phyloP scores from a whole-genome alignment of 2,888 invertebrate species.

The Pachliopta kotzebuea region DNA sequence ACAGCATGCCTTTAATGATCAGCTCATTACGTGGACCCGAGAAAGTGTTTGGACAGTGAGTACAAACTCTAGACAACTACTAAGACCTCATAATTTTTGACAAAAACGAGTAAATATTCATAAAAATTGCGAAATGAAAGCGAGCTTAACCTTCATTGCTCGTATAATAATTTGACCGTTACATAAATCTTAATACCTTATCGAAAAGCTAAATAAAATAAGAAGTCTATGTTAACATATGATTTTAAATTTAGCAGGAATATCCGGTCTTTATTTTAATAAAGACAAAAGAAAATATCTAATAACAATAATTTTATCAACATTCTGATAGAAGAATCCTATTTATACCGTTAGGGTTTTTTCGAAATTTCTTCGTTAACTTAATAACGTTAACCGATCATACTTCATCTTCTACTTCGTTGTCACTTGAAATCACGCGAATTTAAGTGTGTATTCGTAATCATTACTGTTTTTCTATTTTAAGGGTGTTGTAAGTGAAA shows the following conservation, averaged over 20 bases:
- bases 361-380: too few relatives aligned
- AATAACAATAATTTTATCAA: too few relatives aligned
- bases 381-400: too few relatives aligned
- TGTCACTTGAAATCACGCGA: too few relatives aligned
- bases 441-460: too few relatives aligned
- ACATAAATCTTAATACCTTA: neutral
- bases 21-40: slow-evolving; percentile 20
- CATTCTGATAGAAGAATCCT: too few relatives aligned
- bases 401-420: too few relatives aligned
- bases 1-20: slow-evolving; percentile 23
- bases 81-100: slow-evolving; percentile 7
- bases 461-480: too few relatives aligned
- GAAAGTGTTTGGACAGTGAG: slow-evolving; percentile 19
- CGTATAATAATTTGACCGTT: neutral
- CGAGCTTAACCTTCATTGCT: neutral
- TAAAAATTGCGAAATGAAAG: neutral
- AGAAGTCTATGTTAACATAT: neutral
- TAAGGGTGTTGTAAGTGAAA: too few relatives aligned
- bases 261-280: neutral
- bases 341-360: too few relatives aligned
- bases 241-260: neutral
- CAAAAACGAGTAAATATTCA: neutral
- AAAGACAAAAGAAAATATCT: neutral
- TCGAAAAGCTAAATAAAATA: neutral
- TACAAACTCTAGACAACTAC: slow-evolving; percentile 1